Percentiles rank a stretch among this genome's conserved stretches.
phyloP scores from a whole-genome alignment of 2,888 invertebrate species.

The Hirudinaria manillensis region DNA sequence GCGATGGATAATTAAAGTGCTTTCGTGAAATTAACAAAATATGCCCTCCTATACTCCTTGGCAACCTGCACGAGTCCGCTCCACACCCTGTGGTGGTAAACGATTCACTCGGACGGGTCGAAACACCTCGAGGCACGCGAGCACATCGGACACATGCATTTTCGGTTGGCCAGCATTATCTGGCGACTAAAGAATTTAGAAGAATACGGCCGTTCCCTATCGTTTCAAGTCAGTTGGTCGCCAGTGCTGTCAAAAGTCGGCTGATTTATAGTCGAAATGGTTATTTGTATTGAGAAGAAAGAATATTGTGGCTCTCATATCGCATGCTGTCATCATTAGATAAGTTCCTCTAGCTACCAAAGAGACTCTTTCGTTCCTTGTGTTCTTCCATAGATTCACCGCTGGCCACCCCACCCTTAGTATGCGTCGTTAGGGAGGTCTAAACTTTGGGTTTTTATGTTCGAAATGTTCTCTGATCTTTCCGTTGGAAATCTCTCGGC shows the following conservation, averaged over 20 bases:
- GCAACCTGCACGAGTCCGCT: background rate
- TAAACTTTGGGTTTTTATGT: constrained; percentile 9
- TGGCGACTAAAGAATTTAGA: constrained; percentile 28
- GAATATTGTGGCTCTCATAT: constrained; percentile 30
- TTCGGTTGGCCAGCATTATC: constrained; percentile 14
- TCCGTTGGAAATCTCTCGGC: background rate
- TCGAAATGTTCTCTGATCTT: constrained; percentile 1
- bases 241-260: constrained; percentile 33
- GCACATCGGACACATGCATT: background rate
- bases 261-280: constrained; percentile 33
- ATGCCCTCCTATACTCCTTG: background rate
- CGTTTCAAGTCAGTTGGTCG: constrained; percentile 30
- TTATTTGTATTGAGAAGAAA: constrained; percentile 34
- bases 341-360: constrained; percentile 27
- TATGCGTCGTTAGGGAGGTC: background rate
- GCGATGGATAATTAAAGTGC: background rate
- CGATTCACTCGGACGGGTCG: background rate
- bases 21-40: background rate
- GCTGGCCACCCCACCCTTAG: background rate
- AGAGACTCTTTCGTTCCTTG: constrained; percentile 14
- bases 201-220: constrained; percentile 25
- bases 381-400: constrained; percentile 17
- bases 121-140: background rate
- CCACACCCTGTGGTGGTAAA: background rate
- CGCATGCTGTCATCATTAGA: constrained; percentile 32